A percentile compares a stretch with the other conserved stretches of the same genome.
Conservation (phyloP, 1,140 invertebrate genomes). For the Drosophila prosaltans region DNA sequence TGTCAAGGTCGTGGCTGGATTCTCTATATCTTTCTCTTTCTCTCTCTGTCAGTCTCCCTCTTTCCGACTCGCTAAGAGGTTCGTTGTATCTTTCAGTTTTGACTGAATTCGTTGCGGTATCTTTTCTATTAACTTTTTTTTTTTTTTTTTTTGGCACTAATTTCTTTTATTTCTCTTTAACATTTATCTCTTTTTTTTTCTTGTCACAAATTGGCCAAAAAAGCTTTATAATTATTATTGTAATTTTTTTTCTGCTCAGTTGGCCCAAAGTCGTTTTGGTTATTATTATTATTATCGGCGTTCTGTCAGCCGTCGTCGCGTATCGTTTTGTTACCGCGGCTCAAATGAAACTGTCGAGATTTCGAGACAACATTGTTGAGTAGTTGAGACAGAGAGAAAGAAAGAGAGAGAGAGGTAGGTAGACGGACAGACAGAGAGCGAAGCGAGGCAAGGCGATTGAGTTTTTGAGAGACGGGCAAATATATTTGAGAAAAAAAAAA, state of each 20-base stretch:
- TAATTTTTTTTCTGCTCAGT: slow-evolving; percentile 34
- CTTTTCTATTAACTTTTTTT: slow-evolving; percentile 25
- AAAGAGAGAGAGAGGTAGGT: background rate
- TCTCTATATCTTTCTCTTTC: slow-evolving; percentile 34
- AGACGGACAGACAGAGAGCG: slow-evolving; percentile 36
- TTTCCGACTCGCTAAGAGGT: slow-evolving; percentile 13
- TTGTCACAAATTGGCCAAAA: background rate
- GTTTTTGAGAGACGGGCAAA: slow-evolving; percentile 55
- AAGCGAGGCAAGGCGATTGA: slow-evolving; percentile 47
- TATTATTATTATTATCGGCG: slow-evolving; percentile 28
- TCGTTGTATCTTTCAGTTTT: slow-evolving; percentile 53
- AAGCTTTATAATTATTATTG: slow-evolving; percentile 2
- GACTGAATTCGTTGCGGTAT: slow-evolving; percentile 46
- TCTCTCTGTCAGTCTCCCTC: slow-evolving; percentile 12
- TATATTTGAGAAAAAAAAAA: slow-evolving; percentile 39
- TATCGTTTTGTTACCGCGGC: slow-evolving; percentile 81
- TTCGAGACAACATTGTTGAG: slow-evolving; percentile 34
- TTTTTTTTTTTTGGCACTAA: background rate
- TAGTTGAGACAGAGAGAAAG: background rate
- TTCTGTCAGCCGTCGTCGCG: slow-evolving; percentile 55
- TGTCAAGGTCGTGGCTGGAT: slow-evolving; percentile 66
- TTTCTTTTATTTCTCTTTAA: slow-evolving; percentile 7
- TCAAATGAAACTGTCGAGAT: slow-evolving; percentile 81
- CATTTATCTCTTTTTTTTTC: slow-evolving; percentile 24
- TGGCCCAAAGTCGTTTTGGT: slow-evolving; percentile 18